Percentiles rank a stretch among this genome's conserved stretches.
Conservation (phyloP, 30 jellyfish, hydroid and myxozoan species). For the Hydractinia symbiolongicarpus region DNA sequence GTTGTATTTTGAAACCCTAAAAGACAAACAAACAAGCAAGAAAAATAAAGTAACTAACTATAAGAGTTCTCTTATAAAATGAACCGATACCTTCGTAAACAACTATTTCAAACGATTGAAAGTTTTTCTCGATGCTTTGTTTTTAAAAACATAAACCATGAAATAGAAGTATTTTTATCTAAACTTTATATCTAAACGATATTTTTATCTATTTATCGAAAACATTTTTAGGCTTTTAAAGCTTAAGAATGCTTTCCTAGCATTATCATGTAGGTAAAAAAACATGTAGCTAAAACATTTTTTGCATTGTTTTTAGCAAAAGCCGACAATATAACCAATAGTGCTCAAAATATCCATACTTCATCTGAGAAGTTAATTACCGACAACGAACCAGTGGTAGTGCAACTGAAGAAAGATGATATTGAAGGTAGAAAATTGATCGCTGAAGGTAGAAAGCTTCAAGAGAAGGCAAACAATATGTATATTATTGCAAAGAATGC, state of each 20-base stretch:
- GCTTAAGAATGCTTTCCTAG: no score
- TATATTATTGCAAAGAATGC: constrained; percentile 63
- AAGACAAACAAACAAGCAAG: not conserved
- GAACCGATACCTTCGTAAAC: no score
- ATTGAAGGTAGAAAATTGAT: constrained; percentile 70
- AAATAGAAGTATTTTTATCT: no score
- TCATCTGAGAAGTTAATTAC: constrained; percentile 33
- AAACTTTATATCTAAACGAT: no score
- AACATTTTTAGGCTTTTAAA: no score
- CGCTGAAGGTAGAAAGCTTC: constrained; percentile 47
- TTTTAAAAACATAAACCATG: no score
- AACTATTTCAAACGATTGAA: no score
- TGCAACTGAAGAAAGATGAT: constrained; percentile 39
- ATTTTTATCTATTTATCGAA: no score
- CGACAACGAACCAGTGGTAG: constrained; percentile 42
- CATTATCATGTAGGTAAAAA: not conserved
- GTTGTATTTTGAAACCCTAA: not conserved
- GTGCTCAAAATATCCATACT: constrained; percentile 41
- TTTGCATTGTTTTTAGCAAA: constrained; percentile 34
- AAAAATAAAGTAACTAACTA: no score
- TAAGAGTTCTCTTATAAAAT: no score
- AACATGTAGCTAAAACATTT: not conserved
- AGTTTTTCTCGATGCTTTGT: no score
- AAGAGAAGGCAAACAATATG: constrained; percentile 35
- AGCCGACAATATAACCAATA: constrained; percentile 37